phyloP scores from a whole-genome alignment of 2,113 vertebrate genomes.

The Numenius arquata region DNA sequence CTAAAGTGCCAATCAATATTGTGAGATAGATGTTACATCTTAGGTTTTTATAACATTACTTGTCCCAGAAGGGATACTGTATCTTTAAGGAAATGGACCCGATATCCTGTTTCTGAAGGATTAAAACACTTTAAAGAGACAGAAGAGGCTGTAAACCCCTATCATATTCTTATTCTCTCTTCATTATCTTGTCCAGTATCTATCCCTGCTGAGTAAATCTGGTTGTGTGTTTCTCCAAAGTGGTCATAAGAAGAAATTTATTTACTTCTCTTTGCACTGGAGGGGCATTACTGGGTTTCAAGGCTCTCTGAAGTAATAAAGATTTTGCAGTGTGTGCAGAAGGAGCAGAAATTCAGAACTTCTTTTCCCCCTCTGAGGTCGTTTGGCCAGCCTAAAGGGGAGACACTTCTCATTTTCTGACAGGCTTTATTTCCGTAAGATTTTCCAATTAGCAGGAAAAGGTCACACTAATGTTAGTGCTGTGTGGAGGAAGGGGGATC shows the following conservation, averaged over 20 bases:
- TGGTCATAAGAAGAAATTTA: conserved; percentile 91
- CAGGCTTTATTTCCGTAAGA: conserved; percentile 95
- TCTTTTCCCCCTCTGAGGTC: conserved; percentile 86
- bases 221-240: conserved; percentile 90
- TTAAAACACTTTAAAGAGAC: conserved; percentile 89
- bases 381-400: conserved; percentile 85
- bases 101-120: conserved; percentile 84
- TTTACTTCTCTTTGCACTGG: conserved; percentile 87
- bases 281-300: conserved; percentile 85
- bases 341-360: conserved; percentile 83
- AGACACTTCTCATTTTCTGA: conserved; percentile 87
- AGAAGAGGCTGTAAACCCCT: conserved; percentile 85
- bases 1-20: conserved; percentile 83
- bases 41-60: conserved; percentile 81
- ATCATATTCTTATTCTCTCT: conserved; percentile 88
- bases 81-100: conserved; percentile 87
- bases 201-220: conserved; percentile 88
- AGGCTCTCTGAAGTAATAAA: conserved; percentile 87
- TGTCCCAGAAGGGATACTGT: conserved; percentile 84
- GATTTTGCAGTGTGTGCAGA: conserved; percentile 90
- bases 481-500: conserved; percentile 69
- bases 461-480: conserved; percentile 89
- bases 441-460: conserved; percentile 99
- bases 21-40: conserved; percentile 79
- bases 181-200: conserved; percentile 90